A percentile compares a stretch with the other conserved stretches of the same genome.
Conservation (phyloP, 2,113 vertebrate species). For the Rostratula benghalensis region DNA sequence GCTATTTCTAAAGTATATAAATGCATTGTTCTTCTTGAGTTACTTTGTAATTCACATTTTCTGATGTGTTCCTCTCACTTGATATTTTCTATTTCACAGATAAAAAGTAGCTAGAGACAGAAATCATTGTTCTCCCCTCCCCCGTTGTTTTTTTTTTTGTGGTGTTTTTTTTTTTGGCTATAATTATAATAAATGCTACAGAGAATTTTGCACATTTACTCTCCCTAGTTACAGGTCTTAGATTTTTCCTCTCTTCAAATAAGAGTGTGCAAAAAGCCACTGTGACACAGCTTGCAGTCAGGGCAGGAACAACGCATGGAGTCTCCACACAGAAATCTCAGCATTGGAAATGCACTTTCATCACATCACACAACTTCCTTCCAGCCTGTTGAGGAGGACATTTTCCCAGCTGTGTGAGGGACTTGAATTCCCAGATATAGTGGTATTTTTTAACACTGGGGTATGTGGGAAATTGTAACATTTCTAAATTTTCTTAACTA, state of each 20-base stretch:
- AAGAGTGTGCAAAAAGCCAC: neutral
- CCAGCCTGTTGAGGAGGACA: fast-evolving
- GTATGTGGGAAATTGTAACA: neutral
- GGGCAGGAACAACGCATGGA: neutral
- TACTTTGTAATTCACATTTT: neutral
- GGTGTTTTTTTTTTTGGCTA: neutral
- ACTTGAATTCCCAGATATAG: neutral
- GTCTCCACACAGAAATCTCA: neutral
- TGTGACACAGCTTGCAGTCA: neutral
- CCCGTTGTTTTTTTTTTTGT: neutral
- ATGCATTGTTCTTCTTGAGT: neutral
- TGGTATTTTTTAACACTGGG: neutral
- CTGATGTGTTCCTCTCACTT: neutral
- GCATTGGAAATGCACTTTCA: neutral
- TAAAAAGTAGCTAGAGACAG: neutral
- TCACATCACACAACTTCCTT: neutral
- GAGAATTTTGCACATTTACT: neutral
- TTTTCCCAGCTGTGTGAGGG: neutral
- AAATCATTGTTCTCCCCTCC: neutral
- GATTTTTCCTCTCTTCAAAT: neutral
- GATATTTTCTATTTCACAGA: neutral
- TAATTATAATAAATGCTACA: neutral
- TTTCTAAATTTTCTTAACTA: neutral
- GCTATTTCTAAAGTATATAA: neutral
- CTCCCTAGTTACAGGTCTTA: neutral